Evolutionary conservation across 2,113 vertebrate species (phyloP).

Genomic region (Camarhynchus parvulus): DNA sequence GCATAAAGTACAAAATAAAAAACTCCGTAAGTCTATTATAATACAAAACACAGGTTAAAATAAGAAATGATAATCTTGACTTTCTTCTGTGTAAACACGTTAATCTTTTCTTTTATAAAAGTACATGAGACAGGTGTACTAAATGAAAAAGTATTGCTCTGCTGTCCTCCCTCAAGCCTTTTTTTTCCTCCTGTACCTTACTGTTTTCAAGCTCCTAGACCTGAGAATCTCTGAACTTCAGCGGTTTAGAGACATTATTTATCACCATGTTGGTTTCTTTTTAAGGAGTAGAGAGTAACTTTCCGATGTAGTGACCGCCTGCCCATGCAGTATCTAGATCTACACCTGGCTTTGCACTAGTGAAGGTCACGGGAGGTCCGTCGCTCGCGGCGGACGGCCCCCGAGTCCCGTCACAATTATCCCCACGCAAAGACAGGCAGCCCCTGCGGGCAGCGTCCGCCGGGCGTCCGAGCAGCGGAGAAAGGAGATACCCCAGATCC

Average conservation of each 20-base stretch:
- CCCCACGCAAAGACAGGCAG: constrained; percentile 44
- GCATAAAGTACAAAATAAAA: constrained; percentile 86
- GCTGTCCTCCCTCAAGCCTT: constrained; percentile 61
- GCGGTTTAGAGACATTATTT: constrained; percentile 53
- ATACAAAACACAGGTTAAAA: constrained; percentile 94
- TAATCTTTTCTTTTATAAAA: constrained; percentile 71
- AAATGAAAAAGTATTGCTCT: constrained; percentile 67
- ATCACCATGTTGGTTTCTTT: not conserved
- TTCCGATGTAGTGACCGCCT: not conserved
- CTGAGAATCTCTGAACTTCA: constrained; percentile 75
- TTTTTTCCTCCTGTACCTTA: constrained; percentile 10
- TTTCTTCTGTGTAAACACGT: constrained; percentile 81
- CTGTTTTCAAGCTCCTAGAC: constrained; percentile 65
- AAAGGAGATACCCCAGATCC: constrained; percentile 46
- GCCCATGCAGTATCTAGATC: constrained; percentile 14
- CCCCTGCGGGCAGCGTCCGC: not conserved
- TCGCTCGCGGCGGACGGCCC: not conserved
- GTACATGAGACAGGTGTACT: constrained; percentile 71
- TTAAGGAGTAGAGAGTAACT: constrained; percentile 30
- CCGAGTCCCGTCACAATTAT: not conserved
- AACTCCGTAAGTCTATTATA: constrained; percentile 75
- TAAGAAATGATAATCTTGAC: constrained; percentile 73
- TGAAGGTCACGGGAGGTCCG: constrained; percentile 49
- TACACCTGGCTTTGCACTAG: constrained; percentile 75
- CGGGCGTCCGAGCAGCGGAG: not conserved